Conservation (phyloP, 2,113 vertebrate species). For the Anoplopoma fimbria region DNA sequence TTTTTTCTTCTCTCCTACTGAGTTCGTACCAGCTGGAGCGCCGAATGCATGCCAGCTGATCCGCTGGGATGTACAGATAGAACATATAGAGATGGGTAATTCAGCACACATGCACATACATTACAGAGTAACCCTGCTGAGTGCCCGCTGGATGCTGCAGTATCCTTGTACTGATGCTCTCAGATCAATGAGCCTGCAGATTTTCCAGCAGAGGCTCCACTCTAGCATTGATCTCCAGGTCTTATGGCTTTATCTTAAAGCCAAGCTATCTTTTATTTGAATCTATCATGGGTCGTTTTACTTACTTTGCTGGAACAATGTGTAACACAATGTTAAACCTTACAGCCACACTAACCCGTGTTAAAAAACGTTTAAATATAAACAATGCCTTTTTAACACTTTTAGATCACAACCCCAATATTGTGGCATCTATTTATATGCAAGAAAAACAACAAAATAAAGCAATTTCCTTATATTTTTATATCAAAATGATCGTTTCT, state of each 20-base stretch:
- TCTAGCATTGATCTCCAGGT: constrained; percentile 9
- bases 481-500: background rate
- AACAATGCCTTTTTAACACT: too few species aligned
- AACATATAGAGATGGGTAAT: constrained; percentile 9
- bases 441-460: too few species aligned
- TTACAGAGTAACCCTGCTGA: constrained; percentile 42
- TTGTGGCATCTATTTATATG: too few species aligned
- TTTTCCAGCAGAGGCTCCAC: constrained; percentile 22
- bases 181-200: constrained; percentile 60
- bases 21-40: constrained; percentile 24
- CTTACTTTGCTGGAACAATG: background rate
- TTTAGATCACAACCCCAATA: too few species aligned
- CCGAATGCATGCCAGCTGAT: constrained; percentile 40
- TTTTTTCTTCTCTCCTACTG: constrained; percentile 21
- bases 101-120: constrained; percentile 22
- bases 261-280: background rate
- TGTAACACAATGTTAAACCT: background rate
- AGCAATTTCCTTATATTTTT: background rate
- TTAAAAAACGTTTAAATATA: background rate
- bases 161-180: constrained; percentile 56
- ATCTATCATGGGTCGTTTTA: background rate
- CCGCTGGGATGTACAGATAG: background rate
- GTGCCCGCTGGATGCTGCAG: constrained; percentile 60
- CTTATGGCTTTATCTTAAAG: background rate
- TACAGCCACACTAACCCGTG: background rate